Evolutionary conservation across 2,888 invertebrate species (phyloP).

Genomic region (Chaetogeoica ovagalla): DNA sequence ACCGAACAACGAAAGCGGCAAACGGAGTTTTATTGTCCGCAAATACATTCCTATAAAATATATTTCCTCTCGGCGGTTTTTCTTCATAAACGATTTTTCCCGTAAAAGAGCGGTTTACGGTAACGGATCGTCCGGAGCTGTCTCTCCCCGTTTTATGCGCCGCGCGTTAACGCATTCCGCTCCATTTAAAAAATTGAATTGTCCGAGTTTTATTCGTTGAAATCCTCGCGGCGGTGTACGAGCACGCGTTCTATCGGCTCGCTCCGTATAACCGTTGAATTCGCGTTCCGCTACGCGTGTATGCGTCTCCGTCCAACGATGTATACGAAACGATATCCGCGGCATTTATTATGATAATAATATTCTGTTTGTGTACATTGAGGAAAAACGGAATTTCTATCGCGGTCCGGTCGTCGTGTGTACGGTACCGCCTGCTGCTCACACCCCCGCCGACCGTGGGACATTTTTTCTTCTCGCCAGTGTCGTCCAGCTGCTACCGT

Average conservation of each 20-base stretch:
- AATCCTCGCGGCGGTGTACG: no score
- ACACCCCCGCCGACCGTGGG: no score
- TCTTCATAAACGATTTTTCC: constrained; percentile 22
- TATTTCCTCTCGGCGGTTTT: not conserved
- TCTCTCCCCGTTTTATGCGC: constrained; percentile 1
- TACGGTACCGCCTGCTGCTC: no score
- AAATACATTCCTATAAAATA: constrained; percentile 1
- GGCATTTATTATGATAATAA: no score
- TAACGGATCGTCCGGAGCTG: not conserved
- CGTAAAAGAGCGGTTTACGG: constrained; percentile 3
- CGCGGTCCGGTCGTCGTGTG: no score
- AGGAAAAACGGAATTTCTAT: no score
- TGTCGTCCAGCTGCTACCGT: no score
- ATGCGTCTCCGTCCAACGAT: no score
- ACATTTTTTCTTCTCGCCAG: no score
- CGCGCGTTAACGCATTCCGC: not conserved
- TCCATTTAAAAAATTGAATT: constrained; percentile 23
- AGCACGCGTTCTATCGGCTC: no score
- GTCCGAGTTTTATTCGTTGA: not conserved
- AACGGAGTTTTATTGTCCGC: constrained; percentile 25
- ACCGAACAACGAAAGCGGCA: not conserved
- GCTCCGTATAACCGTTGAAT: not conserved
- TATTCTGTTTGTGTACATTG: no score
- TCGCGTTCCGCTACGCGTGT: not conserved
- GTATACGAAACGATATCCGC: no score